Evolutionary conservation across 2,888 invertebrate species (phyloP).

Genomic region (Pollenia amentaria): DNA sequence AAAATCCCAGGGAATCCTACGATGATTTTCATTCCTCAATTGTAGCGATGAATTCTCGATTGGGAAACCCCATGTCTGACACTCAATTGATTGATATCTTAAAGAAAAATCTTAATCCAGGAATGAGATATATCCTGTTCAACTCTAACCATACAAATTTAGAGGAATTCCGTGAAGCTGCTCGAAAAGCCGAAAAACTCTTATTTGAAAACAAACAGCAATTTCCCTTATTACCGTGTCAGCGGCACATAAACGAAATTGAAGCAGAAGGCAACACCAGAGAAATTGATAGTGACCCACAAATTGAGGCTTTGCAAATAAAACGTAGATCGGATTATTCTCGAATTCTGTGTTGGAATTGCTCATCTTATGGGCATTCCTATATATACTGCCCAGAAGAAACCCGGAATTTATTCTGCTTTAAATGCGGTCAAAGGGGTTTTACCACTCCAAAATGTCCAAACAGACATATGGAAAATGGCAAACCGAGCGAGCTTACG

Average conservation of each 20-base stretch:
- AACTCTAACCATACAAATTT: conserved; percentile 7
- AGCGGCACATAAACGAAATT: background rate
- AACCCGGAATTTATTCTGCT: conserved; percentile 35
- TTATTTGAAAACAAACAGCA: conserved; percentile 31
- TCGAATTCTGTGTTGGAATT: conserved; percentile 31
- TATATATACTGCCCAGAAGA: conserved; percentile 53
- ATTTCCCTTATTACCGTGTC: background rate
- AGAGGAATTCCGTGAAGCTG: conserved; percentile 28
- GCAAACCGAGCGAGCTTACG: conserved; percentile 36
- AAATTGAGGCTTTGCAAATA: conserved; percentile 23
- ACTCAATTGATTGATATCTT: conserved; percentile 24
- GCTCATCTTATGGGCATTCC: conserved; percentile 43
- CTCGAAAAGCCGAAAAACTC: conserved; percentile 25
- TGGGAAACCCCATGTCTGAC: conserved; percentile 1
- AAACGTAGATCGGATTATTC: background rate
- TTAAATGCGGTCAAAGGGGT: conserved; percentile 46
- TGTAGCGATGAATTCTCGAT: conserved; percentile 7
- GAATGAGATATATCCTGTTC: conserved; percentile 9
- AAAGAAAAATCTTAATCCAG: conserved; percentile 5
- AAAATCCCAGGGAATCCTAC: background rate
- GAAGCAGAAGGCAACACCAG: background rate
- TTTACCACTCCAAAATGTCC: conserved; percentile 34
- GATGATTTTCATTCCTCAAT: conserved; percentile 33
- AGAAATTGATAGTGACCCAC: conserved; percentile 5
- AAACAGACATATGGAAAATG: conserved; percentile 34